Evolutionary conservation across 1,140 invertebrate genomes (phyloP).

Genomic region (Callitettix versicolor): DNA sequence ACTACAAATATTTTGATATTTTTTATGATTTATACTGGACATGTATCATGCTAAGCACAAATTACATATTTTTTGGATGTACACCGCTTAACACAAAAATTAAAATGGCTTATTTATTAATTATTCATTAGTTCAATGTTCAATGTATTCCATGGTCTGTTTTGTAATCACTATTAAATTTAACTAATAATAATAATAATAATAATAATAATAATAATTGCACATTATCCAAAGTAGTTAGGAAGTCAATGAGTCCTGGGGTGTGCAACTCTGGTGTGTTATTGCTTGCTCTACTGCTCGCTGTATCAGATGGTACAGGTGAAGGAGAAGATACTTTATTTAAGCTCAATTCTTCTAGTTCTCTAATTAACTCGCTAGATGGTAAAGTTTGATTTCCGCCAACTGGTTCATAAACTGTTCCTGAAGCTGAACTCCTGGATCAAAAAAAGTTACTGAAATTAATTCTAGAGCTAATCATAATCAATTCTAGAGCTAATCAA

Average conservation of each 20-base stretch:
- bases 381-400: slow-evolving; percentile 12
- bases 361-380: slow-evolving; percentile 34
- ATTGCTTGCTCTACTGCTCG: slow-evolving; percentile 6
- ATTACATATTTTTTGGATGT: too few species aligned
- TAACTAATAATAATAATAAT: neutral
- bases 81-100: too few species aligned
- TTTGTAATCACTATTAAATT: too few species aligned
- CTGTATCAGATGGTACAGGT: slow-evolving; percentile 10
- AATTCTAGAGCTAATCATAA: too few species aligned
- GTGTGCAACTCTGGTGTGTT: slow-evolving; percentile 5
- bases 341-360: slow-evolving; percentile 26
- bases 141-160: too few species aligned
- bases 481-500: too few species aligned
- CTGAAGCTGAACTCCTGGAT: neutral
- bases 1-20: too few species aligned
- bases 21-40: too few species aligned
- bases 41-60: too few species aligned
- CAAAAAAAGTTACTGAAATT: too few species aligned
- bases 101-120: too few species aligned
- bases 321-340: slow-evolving; percentile 4
- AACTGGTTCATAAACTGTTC: slow-evolving; percentile 17
- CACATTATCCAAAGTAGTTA: slow-evolving; percentile 12
- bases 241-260: slow-evolving; percentile 4
- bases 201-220: slow-evolving; percentile 4
- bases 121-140: too few species aligned